phyloP scores from a whole-genome alignment of 2,113 vertebrate genomes.

The Prunella himalayana region DNA sequence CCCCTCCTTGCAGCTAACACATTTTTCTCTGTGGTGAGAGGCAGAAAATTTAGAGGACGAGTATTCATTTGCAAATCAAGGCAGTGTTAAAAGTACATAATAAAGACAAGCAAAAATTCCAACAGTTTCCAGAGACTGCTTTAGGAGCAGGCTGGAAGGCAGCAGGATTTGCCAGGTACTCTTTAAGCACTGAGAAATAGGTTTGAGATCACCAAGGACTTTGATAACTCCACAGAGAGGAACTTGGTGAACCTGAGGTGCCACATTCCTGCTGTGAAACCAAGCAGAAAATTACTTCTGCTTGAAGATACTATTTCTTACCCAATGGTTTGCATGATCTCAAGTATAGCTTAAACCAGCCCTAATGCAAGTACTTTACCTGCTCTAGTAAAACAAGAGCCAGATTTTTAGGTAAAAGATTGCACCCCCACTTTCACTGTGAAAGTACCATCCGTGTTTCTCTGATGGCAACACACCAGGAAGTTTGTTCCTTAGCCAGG shows the following conservation, averaged over 20 bases:
- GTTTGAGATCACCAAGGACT: not conserved
- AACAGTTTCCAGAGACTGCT: not conserved
- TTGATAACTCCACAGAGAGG: not conserved
- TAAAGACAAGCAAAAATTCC: not conserved
- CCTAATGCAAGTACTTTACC: not conserved
- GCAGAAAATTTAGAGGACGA: not conserved
- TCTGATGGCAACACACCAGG: not conserved
- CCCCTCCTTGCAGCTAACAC: not conserved
- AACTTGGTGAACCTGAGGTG: not conserved
- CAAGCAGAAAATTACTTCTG: slow-evolving; percentile 20
- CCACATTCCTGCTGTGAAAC: not conserved
- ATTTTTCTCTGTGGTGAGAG: not conserved
- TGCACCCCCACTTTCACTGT: not conserved
- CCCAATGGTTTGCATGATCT: not conserved
- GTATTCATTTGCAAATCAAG: not conserved
- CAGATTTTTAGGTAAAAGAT: not conserved
- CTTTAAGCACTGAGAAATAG: not conserved
- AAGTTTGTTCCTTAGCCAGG: not conserved
- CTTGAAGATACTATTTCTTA: not conserved
- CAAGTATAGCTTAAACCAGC: not conserved
- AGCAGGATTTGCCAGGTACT: not conserved
- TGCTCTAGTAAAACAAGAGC: not conserved
- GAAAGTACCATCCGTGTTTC: not conserved
- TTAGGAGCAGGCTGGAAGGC: not conserved
- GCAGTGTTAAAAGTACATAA: not conserved